Evolutionary conservation across 2,888 invertebrate species (phyloP), one percentile per base, ranked within the genome.

Genomic region (Emmelina monodactyla): DNA sequence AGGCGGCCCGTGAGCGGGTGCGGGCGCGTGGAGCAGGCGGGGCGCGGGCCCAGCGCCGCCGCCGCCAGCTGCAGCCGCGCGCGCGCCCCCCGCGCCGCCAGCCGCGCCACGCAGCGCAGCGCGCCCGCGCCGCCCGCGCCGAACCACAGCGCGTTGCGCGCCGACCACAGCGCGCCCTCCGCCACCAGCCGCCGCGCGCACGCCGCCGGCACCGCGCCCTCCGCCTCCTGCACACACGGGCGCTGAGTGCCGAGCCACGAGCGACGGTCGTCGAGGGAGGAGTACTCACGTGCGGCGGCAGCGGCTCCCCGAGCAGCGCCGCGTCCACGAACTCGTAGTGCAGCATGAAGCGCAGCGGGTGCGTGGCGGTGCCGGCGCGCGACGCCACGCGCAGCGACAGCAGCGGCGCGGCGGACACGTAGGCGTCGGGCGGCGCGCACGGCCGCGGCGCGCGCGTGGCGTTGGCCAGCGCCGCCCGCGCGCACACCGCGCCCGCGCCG

Each of bases 261-360:
- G n/a, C n/a, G n/a, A n/a, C n/a, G n/a, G n/a, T n/a, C n/a, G n/a
- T n/a, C 5, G 19, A 19, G 9, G 9, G 9, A 19, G 19, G 19
- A 6, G 9, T 6, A 25, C 25, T 25, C 25, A 41, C 52, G 16
- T 53, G 53, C 2, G 48, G 56, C 1, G 82, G 68, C 83, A 88
- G 85, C 6, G 82, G 69, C 39, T 85, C 85, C 10, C 91, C 91
- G 16, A 88, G 88, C 41, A 91, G 82, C 28, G 88, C 80, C 2
- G 92, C 92, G 57, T 92, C 91, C 14, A 92, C 85, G 58, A 92
- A 92, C 65, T 92, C 92, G 62, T 92, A 92, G 50, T 89, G 88
- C 32, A 88, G 59, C 34, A 85, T 76, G 58, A 90, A 90, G 6
- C 84, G 82, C 2, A 88, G 85, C 3, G 90, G 92, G 52, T 91